phyloP scores from a whole-genome alignment of 2,113 vertebrate genomes.

The Lepus europaeus region DNA sequence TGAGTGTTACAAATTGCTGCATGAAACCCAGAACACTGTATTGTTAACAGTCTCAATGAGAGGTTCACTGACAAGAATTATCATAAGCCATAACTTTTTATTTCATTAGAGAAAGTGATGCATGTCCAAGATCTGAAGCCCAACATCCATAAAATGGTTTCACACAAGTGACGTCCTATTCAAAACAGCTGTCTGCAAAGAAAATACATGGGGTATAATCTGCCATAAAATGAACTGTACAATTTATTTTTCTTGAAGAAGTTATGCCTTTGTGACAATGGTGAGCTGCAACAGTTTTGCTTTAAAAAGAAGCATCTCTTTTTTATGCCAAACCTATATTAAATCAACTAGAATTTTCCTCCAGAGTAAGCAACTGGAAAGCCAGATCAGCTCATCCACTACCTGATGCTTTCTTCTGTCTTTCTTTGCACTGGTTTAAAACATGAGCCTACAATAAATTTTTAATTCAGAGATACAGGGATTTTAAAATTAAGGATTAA shows the following conservation, averaged over 20 bases:
- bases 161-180: conserved; percentile 64
- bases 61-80: conserved; percentile 60
- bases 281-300: conserved; percentile 43
- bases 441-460: background rate
- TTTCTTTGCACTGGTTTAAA: conserved; percentile 27
- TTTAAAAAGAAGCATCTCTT: conserved; percentile 61
- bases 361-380: conserved; percentile 22
- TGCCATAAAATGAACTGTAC: conserved; percentile 75
- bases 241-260: conserved; percentile 78
- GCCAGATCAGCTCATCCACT: background rate
- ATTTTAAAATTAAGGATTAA: conserved; percentile 19
- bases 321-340: background rate
- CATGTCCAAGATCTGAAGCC: conserved; percentile 66
- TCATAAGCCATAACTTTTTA: conserved; percentile 67
- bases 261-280: conserved; percentile 46
- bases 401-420: background rate
- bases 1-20: conserved; percentile 50
- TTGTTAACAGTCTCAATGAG: conserved; percentile 53
- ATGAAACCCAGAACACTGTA: conserved; percentile 47
- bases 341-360: conserved; percentile 50
- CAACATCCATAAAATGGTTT: conserved; percentile 71
- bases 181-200: conserved; percentile 75
- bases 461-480: background rate
- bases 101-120: conserved; percentile 74
- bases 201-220: conserved; percentile 79